A percentile compares a stretch with the other conserved stretches of the same genome.
Evolutionary conservation across 1,140 invertebrate species (phyloP).

Genomic region (Aphaenogaster ashmeadi): DNA sequence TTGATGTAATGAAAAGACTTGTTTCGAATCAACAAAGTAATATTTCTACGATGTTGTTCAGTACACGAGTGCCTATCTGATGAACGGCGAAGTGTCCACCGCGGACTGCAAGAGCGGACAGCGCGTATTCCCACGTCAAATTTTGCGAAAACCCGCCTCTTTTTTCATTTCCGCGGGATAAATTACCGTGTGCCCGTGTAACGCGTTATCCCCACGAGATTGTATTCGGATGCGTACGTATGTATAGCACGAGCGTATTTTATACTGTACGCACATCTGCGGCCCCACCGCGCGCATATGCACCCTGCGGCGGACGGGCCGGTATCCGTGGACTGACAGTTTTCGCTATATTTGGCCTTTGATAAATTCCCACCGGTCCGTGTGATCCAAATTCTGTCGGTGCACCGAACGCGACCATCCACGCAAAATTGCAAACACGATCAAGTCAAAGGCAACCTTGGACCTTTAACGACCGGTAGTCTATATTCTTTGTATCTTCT

Average conservation of each 20-base stretch:
- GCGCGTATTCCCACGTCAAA: slow-evolving; percentile 51
- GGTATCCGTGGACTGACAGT: slow-evolving; percentile 56
- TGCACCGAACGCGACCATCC: slow-evolving; percentile 9
- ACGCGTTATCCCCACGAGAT: slow-evolving; percentile 61
- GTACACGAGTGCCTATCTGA: not conserved
- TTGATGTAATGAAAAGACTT: not conserved
- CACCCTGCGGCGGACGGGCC: not conserved
- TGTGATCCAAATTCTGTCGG: slow-evolving; percentile 51
- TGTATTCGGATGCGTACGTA: slow-evolving; percentile 35
- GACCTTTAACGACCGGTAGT: not conserved
- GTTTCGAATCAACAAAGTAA: not conserved
- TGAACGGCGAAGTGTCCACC: slow-evolving; percentile 4
- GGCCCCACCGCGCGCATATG: slow-evolving; percentile 11
- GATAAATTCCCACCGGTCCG: slow-evolving; percentile 65
- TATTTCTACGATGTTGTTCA: not conserved
- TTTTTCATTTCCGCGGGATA: slow-evolving; percentile 52
- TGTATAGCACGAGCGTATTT: slow-evolving; percentile 40
- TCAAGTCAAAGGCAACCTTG: slow-evolving; percentile 2
- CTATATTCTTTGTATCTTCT: not conserved
- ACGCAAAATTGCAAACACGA: slow-evolving; percentile 25
- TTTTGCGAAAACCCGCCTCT: slow-evolving; percentile 39
- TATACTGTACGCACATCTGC: slow-evolving; percentile 51
- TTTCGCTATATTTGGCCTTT: slow-evolving; percentile 68
- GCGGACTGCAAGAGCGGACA: slow-evolving; percentile 1
- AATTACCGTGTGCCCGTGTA: slow-evolving; percentile 49